Evolutionary conservation across 2,113 vertebrate genomes (phyloP).

Genomic region (Rissa tridactyla): DNA sequence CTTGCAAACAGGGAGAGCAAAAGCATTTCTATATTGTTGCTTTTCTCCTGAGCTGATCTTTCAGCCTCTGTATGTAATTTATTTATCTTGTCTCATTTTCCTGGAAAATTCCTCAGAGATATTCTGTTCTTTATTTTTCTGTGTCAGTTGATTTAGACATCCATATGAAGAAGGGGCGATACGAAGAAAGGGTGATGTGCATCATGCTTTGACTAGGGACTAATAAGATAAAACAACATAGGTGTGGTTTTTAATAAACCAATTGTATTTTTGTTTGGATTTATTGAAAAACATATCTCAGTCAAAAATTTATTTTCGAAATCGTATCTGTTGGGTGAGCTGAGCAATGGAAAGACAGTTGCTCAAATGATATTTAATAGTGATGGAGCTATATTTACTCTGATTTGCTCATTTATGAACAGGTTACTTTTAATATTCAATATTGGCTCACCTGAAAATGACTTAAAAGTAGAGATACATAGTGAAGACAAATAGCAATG

Average conservation of each 20-base stretch:
- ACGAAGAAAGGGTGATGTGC: neutral
- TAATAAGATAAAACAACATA: neutral
- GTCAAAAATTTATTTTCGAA: neutral
- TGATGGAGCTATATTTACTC: neutral
- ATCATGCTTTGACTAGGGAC: neutral
- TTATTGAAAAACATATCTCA: neutral
- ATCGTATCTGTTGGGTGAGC: neutral
- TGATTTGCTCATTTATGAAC: neutral
- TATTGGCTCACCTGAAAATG: neutral
- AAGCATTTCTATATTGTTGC: neutral
- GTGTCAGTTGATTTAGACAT: neutral
- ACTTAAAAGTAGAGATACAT: neutral
- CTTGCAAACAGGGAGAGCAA: neutral
- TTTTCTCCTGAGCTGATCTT: neutral
- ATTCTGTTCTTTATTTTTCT: neutral
- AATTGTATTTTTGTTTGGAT: neutral
- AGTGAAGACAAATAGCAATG: neutral
- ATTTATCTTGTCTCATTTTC: neutral
- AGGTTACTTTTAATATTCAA: neutral
- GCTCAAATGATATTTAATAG: neutral
- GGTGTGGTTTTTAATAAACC: neutral
- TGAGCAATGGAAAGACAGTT: neutral
- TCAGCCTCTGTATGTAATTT: neutral
- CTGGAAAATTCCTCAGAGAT: neutral
- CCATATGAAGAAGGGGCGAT: neutral